Conservation (phyloP, 2,888 invertebrate genomes). For the Nephrotoma guestfalica region DNA sequence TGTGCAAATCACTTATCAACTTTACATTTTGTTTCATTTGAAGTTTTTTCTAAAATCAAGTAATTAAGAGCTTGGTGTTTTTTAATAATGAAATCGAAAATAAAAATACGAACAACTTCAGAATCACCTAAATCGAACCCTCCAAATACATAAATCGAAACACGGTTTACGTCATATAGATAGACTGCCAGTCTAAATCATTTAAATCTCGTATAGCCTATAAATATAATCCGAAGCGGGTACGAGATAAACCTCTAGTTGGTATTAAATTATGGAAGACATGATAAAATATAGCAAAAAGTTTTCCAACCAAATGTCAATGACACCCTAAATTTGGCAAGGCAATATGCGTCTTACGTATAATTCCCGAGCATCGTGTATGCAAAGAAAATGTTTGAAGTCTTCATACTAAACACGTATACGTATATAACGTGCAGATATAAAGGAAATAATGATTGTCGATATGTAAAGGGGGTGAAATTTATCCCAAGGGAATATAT, state of each 20-base stretch:
- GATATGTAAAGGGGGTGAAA: background rate
- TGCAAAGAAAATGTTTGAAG: background rate
- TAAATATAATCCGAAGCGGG: background rate
- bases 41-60: no score
- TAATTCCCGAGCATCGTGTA: background rate
- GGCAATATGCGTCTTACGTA: background rate
- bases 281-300: background rate
- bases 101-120: no score
- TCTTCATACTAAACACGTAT: background rate
- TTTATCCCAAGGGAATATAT: background rate
- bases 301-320: background rate
- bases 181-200: background rate
- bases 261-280: background rate
- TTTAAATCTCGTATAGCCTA: background rate
- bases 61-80: no score
- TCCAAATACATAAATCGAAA: no score
- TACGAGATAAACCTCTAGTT: background rate
- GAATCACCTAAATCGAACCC: no score
- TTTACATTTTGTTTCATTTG: no score
- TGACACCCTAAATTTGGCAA: background rate
- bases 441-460: background rate
- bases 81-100: no score
- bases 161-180: no score
- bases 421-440: background rate
- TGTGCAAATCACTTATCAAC: no score